Base-by-base conservation (phyloP, 2,113 vertebrate species). In the Pelecanus crispus region DNA sequence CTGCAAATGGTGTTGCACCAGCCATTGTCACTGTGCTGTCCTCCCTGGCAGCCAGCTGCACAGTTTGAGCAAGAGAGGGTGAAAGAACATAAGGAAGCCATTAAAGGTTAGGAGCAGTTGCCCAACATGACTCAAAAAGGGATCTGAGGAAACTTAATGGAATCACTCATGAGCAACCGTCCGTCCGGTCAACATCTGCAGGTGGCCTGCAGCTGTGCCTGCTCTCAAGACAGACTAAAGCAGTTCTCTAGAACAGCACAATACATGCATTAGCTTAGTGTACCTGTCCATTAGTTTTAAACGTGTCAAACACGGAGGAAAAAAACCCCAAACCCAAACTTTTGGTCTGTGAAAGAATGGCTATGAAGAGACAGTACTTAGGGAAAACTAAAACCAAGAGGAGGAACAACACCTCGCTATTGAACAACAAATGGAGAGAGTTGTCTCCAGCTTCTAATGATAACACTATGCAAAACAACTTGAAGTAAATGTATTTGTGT, bases 41-140 rank as follows among this genome's bases (percentile, higher is more conserved):
- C 74, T 63, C 55, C 55, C 71, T 1, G 0, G 63, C 79, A 94
- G 84, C 65, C 68, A 56, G 88, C 83, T 91, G 78, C 81, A 66
- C 44, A 52, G 55, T 50, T 83, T 67, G 72, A 96, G 40, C 31
- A 1, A 53, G 32, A 65, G 38, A 17, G 3, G 44, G 17, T 59
- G 49, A 47, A 34, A 49, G 56, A 94, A 56, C 94, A 94, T 75
- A 47, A 94, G 96, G 92, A 95, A 95, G 26, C 68, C 68, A 92
- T 95, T 91, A 94, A 65, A 55, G 47, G n/a, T 53, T 67, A 45
- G 61, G 56, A 96, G 25, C 90, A 26, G 70, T 91, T 81, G 52
- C 92, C 80, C 80, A 93, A 71, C 20, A 3, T 34, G 38, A 50
- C 77, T 96, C 61, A 59, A 22, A 92, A 81, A 87, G 56, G 47